A percentile compares a stretch with the other conserved stretches of the same genome.
These are phyloP conservation scores for Sminthopsis crassicaudata DNA, from an alignment of 2,113 vertebrate species.

Conservation along the genomic window DNA sequence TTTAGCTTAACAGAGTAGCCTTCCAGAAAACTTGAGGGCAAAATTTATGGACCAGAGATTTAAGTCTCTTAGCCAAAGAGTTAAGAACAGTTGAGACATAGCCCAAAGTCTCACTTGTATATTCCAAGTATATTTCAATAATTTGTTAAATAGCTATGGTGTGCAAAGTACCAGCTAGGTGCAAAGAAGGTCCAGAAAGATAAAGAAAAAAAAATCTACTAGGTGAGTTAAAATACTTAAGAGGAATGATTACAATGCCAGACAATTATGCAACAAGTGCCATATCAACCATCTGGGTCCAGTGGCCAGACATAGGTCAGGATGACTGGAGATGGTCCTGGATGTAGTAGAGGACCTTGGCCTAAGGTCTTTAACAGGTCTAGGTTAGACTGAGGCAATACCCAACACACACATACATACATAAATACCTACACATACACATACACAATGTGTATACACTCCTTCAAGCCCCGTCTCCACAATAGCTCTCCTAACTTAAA, in stretches of 20 bases:
- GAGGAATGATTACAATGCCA: neutral
- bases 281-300: neutral
- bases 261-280: neutral
- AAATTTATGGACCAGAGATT: neutral
- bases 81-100: neutral
- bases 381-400: no score
- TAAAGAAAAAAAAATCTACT: neutral
- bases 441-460: no score
- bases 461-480: no score
- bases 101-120: neutral
- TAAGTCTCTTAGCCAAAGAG: neutral
- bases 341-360: no score
- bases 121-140: neutral
- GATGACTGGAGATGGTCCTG: no score
- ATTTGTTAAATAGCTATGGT: neutral
- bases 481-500: no score
- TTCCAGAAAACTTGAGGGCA: neutral
- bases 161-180: neutral
- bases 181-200: neutral
- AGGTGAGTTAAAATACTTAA: neutral
- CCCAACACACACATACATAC: no score
- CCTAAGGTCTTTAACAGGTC: no score
- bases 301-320: no score
- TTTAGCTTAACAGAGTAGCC: neutral
- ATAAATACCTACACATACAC: no score